Conservation (phyloP, 2,113 vertebrate species). For the Irena cyanogastra region DNA sequence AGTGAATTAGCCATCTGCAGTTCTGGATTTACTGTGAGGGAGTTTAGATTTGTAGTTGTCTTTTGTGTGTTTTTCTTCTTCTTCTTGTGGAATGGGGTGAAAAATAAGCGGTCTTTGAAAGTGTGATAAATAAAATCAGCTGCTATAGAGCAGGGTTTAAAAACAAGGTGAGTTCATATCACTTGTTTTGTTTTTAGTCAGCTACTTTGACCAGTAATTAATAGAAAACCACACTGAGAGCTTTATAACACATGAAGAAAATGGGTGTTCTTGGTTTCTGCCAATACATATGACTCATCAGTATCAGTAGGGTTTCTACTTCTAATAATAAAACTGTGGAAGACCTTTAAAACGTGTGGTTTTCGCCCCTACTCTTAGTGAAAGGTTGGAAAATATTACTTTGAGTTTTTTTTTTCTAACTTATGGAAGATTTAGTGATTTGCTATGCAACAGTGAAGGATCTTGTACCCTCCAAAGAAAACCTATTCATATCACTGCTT, state of each 20-base stretch:
- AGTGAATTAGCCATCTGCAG: conserved; percentile 20
- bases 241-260: conserved; percentile 68
- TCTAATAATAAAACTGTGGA: conserved; percentile 81
- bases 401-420: neutral
- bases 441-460: neutral
- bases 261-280: conserved; percentile 79
- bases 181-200: conserved; percentile 50
- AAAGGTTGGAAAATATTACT: conserved; percentile 83
- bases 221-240: conserved; percentile 65
- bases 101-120: neutral
- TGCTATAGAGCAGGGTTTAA: neutral
- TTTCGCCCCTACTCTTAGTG: conserved; percentile 67
- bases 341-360: conserved; percentile 75
- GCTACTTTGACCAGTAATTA: conserved; percentile 67
- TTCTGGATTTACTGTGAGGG: conserved; percentile 12
- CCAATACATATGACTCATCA: conserved; percentile 79
- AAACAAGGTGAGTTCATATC: conserved; percentile 23
- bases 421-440: conserved; percentile 29
- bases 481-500: neutral
- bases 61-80: conserved; percentile 9
- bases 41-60: neutral
- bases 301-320: conserved; percentile 78
- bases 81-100: neutral
- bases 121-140: conserved; percentile 6
- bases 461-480: neutral